Conservation (phyloP, 2,797 vertebrate genomes). For the Lithobates pipiens region DNA sequence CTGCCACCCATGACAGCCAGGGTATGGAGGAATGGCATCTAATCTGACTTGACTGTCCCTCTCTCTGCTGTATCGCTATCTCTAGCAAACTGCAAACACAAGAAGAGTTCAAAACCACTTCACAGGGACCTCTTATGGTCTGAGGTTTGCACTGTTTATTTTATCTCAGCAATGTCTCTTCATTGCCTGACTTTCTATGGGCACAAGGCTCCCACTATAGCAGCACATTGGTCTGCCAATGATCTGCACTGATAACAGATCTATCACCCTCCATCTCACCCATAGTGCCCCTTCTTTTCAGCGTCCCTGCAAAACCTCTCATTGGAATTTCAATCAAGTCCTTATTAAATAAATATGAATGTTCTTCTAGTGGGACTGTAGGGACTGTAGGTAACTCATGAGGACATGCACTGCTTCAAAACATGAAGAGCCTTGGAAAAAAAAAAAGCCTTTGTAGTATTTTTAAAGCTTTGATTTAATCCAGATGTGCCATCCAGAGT, state of each 20-base stretch:
- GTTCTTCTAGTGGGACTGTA: conserved; percentile 67
- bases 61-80: conserved; percentile 2
- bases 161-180: conserved; percentile 58
- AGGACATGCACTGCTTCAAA: conserved; percentile 69
- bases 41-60: background rate
- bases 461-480: conserved; percentile 75
- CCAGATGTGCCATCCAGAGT: conserved; percentile 72
- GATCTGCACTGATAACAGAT: background rate
- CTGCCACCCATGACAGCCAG: background rate
- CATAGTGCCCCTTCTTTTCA: background rate
- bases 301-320: conserved; percentile 62
- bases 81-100: conserved; percentile 62
- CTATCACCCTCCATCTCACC: background rate
- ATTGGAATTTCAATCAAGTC: conserved; percentile 63
- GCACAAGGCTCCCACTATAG: background rate
- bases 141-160: conserved; percentile 57
- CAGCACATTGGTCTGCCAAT: background rate
- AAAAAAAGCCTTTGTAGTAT: conserved; percentile 70
- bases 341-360: conserved; percentile 68
- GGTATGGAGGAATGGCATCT: background rate
- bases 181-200: background rate
- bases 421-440: conserved; percentile 59
- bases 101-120: conserved; percentile 69
- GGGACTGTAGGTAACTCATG: conserved; percentile 66
- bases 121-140: conserved; percentile 46